A percentile compares a stretch with the other conserved stretches of the same genome.
These are phyloP conservation scores for Upupa epops DNA, from an alignment of 2,113 vertebrate species.

Conservation along the genomic window DNA sequence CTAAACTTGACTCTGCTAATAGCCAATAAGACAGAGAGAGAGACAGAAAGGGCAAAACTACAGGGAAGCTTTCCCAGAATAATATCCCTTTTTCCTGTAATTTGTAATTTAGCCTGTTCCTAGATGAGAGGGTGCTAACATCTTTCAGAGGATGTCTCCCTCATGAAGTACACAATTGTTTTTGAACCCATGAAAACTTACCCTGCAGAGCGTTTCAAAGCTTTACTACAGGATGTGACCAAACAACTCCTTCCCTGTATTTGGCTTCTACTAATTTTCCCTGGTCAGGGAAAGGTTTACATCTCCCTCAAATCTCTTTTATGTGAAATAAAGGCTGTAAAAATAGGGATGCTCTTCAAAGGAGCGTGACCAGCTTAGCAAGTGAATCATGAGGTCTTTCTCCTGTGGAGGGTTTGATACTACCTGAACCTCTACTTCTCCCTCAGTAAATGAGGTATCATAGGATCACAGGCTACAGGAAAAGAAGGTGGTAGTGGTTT, in stretches of 20 bases:
- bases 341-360: neutral
- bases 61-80: neutral
- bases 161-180: neutral
- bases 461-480: neutral
- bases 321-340: neutral
- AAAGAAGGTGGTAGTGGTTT: neutral
- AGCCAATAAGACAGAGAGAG: neutral
- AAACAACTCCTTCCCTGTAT: neutral
- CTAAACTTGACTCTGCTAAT: neutral
- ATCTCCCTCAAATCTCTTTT: neutral
- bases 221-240: neutral
- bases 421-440: neutral
- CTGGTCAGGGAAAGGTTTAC: neutral
- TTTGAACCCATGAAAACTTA: neutral
- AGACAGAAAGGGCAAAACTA: neutral
- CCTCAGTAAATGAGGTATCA: neutral
- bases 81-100: neutral
- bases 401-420: neutral
- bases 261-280: neutral
- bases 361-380: neutral
- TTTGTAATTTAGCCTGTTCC: neutral
- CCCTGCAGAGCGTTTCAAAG: neutral
- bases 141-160: neutral
- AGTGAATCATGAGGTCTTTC: neutral
- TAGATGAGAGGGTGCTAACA: neutral